phyloP scores from a whole-genome alignment of 2,888 invertebrate species.

The Metacarcinus magister region DNA sequence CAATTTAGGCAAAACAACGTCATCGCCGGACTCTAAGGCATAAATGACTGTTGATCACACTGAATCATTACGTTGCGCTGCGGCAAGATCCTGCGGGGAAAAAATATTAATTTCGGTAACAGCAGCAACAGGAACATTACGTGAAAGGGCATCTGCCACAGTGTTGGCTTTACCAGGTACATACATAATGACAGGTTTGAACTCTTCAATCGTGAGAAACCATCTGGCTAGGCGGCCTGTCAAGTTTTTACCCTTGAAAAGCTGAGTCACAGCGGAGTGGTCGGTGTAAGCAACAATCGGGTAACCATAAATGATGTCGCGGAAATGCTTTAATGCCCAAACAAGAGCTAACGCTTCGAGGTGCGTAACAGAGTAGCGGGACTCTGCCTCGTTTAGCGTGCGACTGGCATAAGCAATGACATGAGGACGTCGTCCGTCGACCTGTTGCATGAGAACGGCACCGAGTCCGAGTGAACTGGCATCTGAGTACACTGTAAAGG shows the following conservation, averaged over 20 bases:
- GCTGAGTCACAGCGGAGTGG: neutral
- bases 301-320: neutral
- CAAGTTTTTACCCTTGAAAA: neutral
- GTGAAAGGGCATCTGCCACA: neutral
- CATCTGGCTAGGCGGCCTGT: neutral
- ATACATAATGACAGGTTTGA: neutral
- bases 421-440: neutral
- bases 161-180: neutral
- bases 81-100: neutral
- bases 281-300: neutral
- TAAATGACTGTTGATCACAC: neutral
- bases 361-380: slow-evolving; percentile 11
- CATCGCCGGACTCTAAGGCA: slow-evolving; percentile 34
- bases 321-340: neutral
- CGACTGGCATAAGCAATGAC: slow-evolving; percentile 55
- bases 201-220: neutral
- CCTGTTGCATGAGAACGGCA: slow-evolving; percentile 31
- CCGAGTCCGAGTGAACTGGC: neutral
- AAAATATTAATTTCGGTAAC: neutral
- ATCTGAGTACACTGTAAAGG: neutral
- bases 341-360: slow-evolving; percentile 22
- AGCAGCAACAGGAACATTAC: neutral
- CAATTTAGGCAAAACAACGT: neutral
- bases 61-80: neutral
- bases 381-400: neutral